Evolutionary conservation across 2,113 vertebrate species (phyloP).

Genomic region (Electrona antarctica): DNA sequence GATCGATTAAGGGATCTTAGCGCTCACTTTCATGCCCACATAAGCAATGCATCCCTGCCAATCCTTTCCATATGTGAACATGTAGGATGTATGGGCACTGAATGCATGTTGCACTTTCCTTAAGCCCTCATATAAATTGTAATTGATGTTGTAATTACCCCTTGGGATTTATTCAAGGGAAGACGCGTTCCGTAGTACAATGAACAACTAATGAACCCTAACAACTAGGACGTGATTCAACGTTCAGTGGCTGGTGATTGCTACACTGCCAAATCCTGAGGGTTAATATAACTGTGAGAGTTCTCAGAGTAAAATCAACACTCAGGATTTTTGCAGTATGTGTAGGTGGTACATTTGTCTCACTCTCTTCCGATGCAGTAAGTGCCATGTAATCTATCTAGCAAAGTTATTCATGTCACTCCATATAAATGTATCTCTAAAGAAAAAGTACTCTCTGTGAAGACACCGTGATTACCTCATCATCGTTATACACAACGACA

Average conservation of each 20-base stretch:
- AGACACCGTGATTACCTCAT: too few species aligned
- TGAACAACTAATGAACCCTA: conserved; percentile 31
- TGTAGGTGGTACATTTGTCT: too few species aligned
- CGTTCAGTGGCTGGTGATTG: conserved; percentile 2
- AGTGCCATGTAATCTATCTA: too few species aligned
- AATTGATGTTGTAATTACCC: conserved; percentile 49
- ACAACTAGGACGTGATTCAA: conserved; percentile 15
- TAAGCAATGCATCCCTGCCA: conserved; percentile 39
- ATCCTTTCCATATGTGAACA: conserved; percentile 60
- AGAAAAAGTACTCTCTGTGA: too few species aligned
- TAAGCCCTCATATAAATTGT: conserved; percentile 40
- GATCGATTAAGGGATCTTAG: conserved; percentile 39
- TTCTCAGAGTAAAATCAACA: too few species aligned
- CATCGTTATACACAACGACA: too few species aligned
- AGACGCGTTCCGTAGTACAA: neutral
- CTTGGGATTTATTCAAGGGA: conserved; percentile 28
- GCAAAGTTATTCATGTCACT: too few species aligned
- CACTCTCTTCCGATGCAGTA: too few species aligned
- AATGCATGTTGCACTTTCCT: conserved; percentile 30
- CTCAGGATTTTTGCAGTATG: too few species aligned
- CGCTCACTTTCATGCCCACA: conserved; percentile 53
- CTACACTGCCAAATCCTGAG: neutral
- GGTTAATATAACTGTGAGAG: too few species aligned
- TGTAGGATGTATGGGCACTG: conserved; percentile 21
- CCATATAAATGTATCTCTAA: too few species aligned